phyloP scores from a whole-genome alignment of 2,113 vertebrate genomes.

The Cepphus grylle region DNA sequence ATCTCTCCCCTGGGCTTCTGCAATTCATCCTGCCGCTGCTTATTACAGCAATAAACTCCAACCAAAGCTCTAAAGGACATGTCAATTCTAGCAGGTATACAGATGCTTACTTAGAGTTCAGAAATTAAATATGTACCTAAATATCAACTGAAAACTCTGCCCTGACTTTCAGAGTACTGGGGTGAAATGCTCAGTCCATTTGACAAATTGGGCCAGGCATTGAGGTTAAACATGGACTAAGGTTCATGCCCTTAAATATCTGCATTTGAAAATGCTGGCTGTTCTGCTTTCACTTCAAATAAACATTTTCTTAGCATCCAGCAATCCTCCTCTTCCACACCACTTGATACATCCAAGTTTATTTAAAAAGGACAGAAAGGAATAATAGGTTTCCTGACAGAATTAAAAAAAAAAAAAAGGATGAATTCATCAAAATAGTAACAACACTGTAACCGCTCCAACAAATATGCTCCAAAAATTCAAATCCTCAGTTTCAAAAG shows the following conservation, averaged over 20 bases:
- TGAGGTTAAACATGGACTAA: slow-evolving; percentile 33
- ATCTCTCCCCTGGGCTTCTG: neutral
- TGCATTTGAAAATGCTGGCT: neutral
- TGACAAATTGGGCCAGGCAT: neutral
- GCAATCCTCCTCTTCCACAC: neutral
- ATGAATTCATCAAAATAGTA: neutral
- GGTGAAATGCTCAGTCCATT: neutral
- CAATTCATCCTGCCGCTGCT: neutral
- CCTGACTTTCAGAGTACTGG: neutral
- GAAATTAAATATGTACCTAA: neutral
- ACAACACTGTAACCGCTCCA: neutral
- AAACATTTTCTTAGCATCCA: neutral
- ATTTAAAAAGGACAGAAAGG: neutral
- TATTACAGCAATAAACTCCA: neutral
- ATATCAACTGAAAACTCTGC: neutral
- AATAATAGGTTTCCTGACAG: neutral
- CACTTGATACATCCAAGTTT: neutral
- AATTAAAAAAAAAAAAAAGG: neutral
- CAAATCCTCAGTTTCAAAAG: neutral
- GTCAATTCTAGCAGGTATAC: neutral
- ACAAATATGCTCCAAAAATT: neutral
- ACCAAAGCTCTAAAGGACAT: neutral
- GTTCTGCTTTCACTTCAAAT: neutral
- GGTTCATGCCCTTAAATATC: neutral
- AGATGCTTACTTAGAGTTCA: neutral